Evolutionary conservation across 1,140 invertebrate species (phyloP), one percentile per base, ranked within the genome.

Genomic region (Caenorhabditis tropicalis): DNA sequence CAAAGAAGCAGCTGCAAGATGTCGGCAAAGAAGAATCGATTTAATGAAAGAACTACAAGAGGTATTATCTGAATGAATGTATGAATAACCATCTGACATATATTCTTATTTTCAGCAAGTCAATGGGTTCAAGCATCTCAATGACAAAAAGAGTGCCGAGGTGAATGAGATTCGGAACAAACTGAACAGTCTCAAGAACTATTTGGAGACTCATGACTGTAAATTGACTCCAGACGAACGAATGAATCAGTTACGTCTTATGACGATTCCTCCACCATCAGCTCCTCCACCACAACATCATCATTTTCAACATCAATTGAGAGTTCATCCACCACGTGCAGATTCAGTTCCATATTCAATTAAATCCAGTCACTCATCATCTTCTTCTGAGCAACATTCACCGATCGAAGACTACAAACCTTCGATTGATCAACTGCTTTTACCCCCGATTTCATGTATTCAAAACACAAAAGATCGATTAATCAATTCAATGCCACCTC

Each of bases 1-100:
- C 33, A 86, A 86, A 27, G 85, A 86, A 65, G 85, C 85, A 4
- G 85, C 85, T 0, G 85, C 85, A 10, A 39, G 85, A 60, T 86
- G 85, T 81, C 82, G 85, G 12, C 85, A 86, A 39, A 53, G 85
- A n/a, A 43, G 85, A 19, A 39, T 86, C 7, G 85, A 86, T 58
- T 51, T 86, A 56, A 86, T 86, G 85, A 70, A 56, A n/a, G 65
- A 48, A 24, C 29, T 86, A 7, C 85, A 86, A 74, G 74, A 86
- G 48, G 84, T 85, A 48, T 56, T 81, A 29, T 29, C 10, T 81
- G 15, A 31, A 31, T n/a, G n/a, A n/a, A n/a, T n/a, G n/a, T n/a
- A 79, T 7, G 12, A 4, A 46, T 39, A 49, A 15, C 3, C 12
- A 46, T 48, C 27, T 24, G 21, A 19, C 16, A 48, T 27, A 12